These are phyloP conservation scores for Numenius arquata DNA, from an alignment of 2,113 vertebrate species.

Conservation along the genomic window DNA sequence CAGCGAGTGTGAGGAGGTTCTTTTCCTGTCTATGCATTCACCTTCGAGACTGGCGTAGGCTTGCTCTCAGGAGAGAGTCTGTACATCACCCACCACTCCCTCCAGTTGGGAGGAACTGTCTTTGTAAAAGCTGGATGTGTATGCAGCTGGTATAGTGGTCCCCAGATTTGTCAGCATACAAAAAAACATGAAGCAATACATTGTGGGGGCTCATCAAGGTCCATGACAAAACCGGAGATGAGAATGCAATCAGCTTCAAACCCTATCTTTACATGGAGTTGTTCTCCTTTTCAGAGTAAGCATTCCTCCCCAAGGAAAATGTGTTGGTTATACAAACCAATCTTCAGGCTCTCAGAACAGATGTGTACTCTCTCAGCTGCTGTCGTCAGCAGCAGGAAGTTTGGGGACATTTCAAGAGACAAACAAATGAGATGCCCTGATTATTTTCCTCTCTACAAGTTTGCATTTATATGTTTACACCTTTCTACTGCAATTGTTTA, in stretches of 20 bases:
- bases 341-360: not conserved
- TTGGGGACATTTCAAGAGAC: not conserved
- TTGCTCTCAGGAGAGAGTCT: not conserved
- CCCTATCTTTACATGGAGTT: not conserved
- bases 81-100: not conserved
- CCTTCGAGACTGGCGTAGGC: not conserved
- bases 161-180: not conserved
- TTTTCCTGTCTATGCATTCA: not conserved
- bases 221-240: too few relatives aligned
- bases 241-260: not conserved
- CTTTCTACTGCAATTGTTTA: not conserved
- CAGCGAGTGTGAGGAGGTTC: not conserved
- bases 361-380: not conserved
- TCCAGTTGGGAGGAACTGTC: not conserved
- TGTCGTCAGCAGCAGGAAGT: not conserved
- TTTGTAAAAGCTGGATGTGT: not conserved
- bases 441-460: not conserved
- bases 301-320: not conserved
- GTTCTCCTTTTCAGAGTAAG: not conserved
- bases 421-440: not conserved
- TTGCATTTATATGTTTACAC: not conserved
- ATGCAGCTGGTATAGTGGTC: not conserved
- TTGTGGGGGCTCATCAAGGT: too few relatives aligned
- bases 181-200: too few relatives aligned
- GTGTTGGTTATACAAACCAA: not conserved